These are phyloP conservation scores for Calonectris borealis DNA, from an alignment of 2,113 vertebrate species.

Conservation along the genomic window DNA sequence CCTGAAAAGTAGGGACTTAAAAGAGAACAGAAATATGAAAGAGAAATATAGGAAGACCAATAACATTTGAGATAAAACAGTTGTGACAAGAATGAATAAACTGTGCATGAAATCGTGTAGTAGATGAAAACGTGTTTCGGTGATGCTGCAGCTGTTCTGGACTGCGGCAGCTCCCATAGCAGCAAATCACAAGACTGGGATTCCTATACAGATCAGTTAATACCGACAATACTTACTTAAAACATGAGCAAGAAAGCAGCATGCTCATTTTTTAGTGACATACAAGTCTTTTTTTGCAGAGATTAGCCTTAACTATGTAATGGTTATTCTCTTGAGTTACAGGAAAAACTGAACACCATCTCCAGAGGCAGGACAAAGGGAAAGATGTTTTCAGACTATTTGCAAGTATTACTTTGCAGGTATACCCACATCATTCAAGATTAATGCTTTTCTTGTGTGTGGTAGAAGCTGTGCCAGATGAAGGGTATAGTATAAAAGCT, in stretches of 20 bases:
- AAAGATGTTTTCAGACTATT: neutral
- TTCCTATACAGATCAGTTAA: neutral
- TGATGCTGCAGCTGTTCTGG: neutral
- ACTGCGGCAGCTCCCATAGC: neutral
- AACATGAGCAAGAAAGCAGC: neutral
- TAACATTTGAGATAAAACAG: neutral
- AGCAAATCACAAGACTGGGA: neutral
- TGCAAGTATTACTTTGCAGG: neutral
- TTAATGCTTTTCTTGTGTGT: neutral
- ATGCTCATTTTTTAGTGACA: neutral
- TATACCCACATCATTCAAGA: neutral
- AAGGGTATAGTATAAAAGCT: neutral
- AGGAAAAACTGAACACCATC: neutral
- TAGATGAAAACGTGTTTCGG: neutral
- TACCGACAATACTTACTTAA: neutral
- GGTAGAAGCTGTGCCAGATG: neutral
- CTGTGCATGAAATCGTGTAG: neutral
- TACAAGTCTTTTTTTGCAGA: neutral
- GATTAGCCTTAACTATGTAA: neutral
- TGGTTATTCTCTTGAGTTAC: neutral
- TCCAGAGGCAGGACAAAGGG: neutral
- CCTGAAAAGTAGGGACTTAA: neutral
- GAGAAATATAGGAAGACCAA: neutral
- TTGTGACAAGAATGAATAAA: neutral
- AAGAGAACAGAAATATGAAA: neutral